A percentile compares a stretch with the other conserved stretches of the same genome.
phyloP scores from a whole-genome alignment of 2,113 vertebrate genomes.

The Numida meleagris region DNA sequence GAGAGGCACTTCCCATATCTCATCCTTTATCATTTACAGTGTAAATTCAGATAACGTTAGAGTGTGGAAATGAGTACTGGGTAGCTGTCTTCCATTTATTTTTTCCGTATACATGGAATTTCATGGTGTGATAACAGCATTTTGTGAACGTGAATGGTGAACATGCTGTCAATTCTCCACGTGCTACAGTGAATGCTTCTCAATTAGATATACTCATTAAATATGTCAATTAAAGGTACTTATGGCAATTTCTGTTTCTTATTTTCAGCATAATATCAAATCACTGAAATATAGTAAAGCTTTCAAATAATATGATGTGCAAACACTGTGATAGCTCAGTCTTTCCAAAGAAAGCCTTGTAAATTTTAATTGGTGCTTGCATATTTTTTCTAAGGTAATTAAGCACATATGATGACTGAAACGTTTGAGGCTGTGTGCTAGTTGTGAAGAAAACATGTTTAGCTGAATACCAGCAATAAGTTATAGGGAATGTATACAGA shows the following conservation, averaged over 20 bases:
- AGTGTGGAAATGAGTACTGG: not conserved
- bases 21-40: not conserved
- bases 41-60: not conserved
- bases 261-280: not conserved
- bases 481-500: not conserved
- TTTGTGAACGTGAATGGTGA: not conserved
- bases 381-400: not conserved
- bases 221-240: conserved; percentile 26
- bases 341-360: not conserved
- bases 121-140: not conserved
- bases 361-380: not conserved
- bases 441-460: not conserved
- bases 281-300: not conserved
- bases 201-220: conserved; percentile 35
- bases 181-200: not conserved
- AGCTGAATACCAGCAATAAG: not conserved
- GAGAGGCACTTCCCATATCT: not conserved
- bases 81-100: not conserved
- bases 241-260: conserved; percentile 32
- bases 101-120: not conserved
- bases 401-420: not conserved
- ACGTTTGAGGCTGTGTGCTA: not conserved
- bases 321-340: not conserved
- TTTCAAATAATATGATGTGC: conserved; percentile 16
- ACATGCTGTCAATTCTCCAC: conserved; percentile 27